Evolutionary conservation across 2,888 invertebrate genomes (phyloP).

Genomic region (Caenorhabditis panamensis): DNA sequence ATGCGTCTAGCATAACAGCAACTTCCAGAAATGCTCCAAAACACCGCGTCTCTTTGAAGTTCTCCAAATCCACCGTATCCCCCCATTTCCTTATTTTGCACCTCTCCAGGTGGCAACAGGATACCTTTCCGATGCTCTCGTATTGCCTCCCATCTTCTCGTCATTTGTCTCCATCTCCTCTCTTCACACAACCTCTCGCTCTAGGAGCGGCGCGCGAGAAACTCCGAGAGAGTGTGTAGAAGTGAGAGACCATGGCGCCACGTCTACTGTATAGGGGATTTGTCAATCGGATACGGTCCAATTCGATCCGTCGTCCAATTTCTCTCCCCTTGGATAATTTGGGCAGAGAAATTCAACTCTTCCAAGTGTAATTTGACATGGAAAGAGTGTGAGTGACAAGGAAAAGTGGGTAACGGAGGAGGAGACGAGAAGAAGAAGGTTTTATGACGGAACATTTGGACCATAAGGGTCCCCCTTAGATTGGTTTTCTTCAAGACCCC

Average conservation of each 20-base stretch:
- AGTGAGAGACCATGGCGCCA: conserved; percentile 20
- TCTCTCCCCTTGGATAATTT: conserved; percentile 13
- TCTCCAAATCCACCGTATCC: not conserved
- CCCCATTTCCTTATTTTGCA: not conserved
- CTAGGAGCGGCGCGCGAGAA: not conserved
- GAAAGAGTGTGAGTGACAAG: conserved; percentile 13
- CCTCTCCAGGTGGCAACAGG: conserved; percentile 3
- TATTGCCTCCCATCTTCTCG: conserved; percentile 55
- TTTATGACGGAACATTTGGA: not conserved
- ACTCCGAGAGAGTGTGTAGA: conserved; percentile 2
- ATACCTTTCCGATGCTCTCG: conserved; percentile 42
- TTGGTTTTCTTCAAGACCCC: too few species aligned
- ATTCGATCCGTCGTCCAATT: conserved; percentile 25
- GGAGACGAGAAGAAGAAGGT: not conserved
- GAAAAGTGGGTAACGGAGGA: not conserved
- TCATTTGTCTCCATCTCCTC: conserved; percentile 18
- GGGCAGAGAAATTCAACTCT: not conserved
- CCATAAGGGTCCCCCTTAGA: not conserved
- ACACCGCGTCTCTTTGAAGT: too few species aligned
- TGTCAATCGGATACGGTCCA: conserved; percentile 55
- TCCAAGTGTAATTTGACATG: conserved; percentile 7
- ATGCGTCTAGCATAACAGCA: too few species aligned
- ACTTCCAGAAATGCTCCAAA: too few species aligned
- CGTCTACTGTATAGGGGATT: conserved; percentile 47
- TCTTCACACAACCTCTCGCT: not conserved